Evolutionary conservation across 2,113 vertebrate genomes (phyloP), one percentile per base, ranked within the genome.

Genomic region (Aix galericulata): DNA sequence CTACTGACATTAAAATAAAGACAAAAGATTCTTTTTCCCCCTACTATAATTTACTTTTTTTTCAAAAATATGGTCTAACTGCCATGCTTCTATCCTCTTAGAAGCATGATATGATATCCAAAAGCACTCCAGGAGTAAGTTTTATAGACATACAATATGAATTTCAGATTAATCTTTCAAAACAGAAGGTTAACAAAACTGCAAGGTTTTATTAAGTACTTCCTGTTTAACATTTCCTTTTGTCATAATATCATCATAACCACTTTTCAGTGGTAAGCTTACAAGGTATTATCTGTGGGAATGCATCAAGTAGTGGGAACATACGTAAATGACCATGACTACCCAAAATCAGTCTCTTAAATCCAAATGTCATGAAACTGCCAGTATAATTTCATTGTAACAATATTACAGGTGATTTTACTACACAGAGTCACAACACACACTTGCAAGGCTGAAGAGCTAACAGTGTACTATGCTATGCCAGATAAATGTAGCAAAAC

Each of bases 401-500:
- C 22, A 6, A 55, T 55, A 64, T 89, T 75, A 31, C 25, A 50
- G 23, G 42, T 27, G 40, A 48, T 53, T 9, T 23, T 21, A 10
- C 23, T 23, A 22, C 27, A n/a, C 13, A 17, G 3, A 53, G 20
- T 32, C 52, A 56, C 31, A 81, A 7, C 0, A 13, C 46, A 78
- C 71, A 66, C 27, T 66, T 40, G 42, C 0, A 8, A 91, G 40
- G 42, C 52, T 75, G 36, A 72, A 82, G 73, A 81, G 20, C 34
- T 26, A 52, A 58, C 0, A 0, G 9, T 5, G 6, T n/a, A 10
- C 17, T 31, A 72, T 62, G 34, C 31, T 68, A 34, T 12, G 25
- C 48, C 2, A 7, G 9, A 82, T 20, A 82, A 71, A 80, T 29
- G n/a, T 38, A 42, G 31, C 22, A 10, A 75, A 22, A 31, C 23